Evolutionary conservation across 2,113 vertebrate genomes (phyloP).

Genomic region (Procapra przewalskii): DNA sequence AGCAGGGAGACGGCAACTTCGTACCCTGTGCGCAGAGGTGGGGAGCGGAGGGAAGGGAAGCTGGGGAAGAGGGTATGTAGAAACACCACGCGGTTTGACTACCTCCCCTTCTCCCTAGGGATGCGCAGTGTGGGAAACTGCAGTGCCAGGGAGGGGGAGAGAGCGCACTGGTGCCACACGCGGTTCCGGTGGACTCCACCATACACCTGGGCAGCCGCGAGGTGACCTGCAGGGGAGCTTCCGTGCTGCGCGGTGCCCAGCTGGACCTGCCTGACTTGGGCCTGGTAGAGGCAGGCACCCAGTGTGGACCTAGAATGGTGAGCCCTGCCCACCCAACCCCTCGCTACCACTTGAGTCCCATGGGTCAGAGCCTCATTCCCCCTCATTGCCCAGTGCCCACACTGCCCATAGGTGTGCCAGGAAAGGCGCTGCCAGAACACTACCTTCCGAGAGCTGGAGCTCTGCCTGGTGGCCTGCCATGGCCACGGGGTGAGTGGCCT

Average conservation of each 20-base stretch:
- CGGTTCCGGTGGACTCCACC: slow-evolving; percentile 89
- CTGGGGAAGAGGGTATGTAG: not conserved
- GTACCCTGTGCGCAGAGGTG: slow-evolving; percentile 89
- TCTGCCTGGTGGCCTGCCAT: slow-evolving; percentile 85
- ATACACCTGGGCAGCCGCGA: slow-evolving; percentile 83
- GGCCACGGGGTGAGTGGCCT: slow-evolving; percentile 78
- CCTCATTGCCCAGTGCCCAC: not conserved
- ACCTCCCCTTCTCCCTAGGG: slow-evolving; percentile 76
- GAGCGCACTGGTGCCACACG: slow-evolving; percentile 87
- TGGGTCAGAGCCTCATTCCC: not conserved
- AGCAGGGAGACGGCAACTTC: slow-evolving; percentile 84
- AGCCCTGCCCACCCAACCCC: slow-evolving; percentile 39
- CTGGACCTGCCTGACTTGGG: slow-evolving; percentile 89
- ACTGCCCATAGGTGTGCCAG: slow-evolving; percentile 87
- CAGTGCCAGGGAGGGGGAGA: slow-evolving; percentile 93
- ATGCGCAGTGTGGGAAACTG: slow-evolving; percentile 94
- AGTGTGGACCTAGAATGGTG: slow-evolving; percentile 92
- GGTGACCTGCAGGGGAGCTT: slow-evolving; percentile 89
- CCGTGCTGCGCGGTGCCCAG: slow-evolving; percentile 81
- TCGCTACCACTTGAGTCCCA: not conserved
- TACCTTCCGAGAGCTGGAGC: slow-evolving; percentile 87
- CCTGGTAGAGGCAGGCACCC: slow-evolving; percentile 92
- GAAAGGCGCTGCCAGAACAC: slow-evolving; percentile 89
- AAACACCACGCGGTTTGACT: not conserved
- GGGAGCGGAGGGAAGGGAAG: not conserved